phyloP scores from a whole-genome alignment of 37 sponge, comb jelly and placozoan genomes.

The Trichoplax adhaerens region DNA sequence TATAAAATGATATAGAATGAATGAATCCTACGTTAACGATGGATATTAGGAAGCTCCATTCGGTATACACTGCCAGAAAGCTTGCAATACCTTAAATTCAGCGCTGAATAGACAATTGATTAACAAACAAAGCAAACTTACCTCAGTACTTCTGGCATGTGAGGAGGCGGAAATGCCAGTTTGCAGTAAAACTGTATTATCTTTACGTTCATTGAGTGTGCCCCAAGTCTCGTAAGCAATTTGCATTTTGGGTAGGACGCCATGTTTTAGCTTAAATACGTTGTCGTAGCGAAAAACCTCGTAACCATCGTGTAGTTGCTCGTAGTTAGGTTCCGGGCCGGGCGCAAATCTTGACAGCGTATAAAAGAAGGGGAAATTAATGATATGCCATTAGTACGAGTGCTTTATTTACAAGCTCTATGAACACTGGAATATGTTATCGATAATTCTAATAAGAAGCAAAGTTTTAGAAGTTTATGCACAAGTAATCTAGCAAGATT shows the following conservation, averaged over 20 bases:
- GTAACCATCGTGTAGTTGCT: conserved; percentile 9
- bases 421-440: too few species aligned
- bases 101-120: too few species aligned
- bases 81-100: too few species aligned
- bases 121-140: conserved; percentile 1
- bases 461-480: too few species aligned
- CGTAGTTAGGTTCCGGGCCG: too few species aligned
- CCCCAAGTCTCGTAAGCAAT: conserved; percentile 74
- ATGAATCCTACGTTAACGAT: conserved; percentile 3
- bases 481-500: too few species aligned
- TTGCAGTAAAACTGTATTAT: conserved; percentile 42
- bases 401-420: too few species aligned
- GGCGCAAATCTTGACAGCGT: too few species aligned
- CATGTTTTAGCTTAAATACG: conserved; percentile 31
- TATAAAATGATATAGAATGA: conserved; percentile 3
- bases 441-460: too few species aligned
- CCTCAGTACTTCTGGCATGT: conserved; percentile 47
- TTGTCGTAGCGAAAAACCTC: conserved; percentile 17
- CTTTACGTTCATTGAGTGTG: conserved; percentile 18
- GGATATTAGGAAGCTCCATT: not conserved
- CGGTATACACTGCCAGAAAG: not conserved
- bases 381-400: too few species aligned
- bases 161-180: conserved; percentile 61
- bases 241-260: conserved; percentile 28
- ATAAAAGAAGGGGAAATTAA: too few species aligned